phyloP scores from a whole-genome alignment of 2,113 vertebrate genomes.

The Onychostruthus taczanowskii region DNA sequence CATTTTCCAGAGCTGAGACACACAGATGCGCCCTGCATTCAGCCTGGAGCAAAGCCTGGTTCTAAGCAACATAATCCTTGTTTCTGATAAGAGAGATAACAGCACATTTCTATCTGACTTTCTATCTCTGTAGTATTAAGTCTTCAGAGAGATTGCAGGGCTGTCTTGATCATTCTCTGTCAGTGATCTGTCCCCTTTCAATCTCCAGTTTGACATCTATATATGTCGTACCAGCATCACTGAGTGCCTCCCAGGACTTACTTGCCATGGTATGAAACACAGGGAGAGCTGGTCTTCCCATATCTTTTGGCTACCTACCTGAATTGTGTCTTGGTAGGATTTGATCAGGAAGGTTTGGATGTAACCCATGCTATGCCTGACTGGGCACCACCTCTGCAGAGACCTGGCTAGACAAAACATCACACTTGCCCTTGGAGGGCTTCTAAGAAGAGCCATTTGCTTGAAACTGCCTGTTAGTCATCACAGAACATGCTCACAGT shows the following conservation, averaged over 20 bases:
- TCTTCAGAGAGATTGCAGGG: background rate
- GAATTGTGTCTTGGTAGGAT: background rate
- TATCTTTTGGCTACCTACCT: background rate
- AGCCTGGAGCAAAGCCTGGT: background rate
- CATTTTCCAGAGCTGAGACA: background rate
- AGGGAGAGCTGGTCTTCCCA: background rate
- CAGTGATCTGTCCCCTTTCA: fast-evolving
- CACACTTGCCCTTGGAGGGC: background rate
- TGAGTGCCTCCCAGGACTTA: background rate
- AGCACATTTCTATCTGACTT: background rate
- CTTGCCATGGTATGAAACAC: background rate
- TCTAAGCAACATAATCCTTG: background rate
- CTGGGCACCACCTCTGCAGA: background rate
- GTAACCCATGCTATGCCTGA: background rate
- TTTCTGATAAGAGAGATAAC: background rate
- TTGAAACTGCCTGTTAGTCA: background rate
- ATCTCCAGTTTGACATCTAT: background rate
- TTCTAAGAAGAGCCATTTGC: background rate
- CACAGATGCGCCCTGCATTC: background rate
- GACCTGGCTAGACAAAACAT: background rate
- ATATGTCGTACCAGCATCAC: background rate
- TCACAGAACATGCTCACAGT: background rate
- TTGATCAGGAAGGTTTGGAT: background rate
- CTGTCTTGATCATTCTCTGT: background rate
- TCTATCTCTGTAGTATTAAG: background rate